Evolutionary conservation across 2,113 vertebrate genomes (phyloP).

Genomic region (Pantherophis guttatus): DNA sequence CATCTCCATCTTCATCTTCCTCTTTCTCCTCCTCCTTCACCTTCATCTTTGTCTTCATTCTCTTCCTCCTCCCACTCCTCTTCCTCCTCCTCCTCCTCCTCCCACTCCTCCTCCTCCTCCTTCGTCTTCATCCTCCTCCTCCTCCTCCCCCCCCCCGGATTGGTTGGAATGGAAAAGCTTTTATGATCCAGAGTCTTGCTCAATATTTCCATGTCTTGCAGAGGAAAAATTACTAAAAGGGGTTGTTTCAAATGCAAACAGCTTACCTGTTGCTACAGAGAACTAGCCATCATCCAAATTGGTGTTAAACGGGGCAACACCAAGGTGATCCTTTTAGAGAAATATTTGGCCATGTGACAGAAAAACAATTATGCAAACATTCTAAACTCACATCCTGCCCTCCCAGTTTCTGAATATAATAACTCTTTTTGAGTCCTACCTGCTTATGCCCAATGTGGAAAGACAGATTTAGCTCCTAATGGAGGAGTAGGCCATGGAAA

Average conservation of each 20-base stretch:
- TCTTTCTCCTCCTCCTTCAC: too few relatives aligned
- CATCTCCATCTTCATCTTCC: too few relatives aligned
- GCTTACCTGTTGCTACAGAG: neutral
- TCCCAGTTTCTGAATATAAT: slow-evolving; percentile 37
- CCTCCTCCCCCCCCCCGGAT: too few relatives aligned
- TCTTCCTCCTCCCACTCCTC: neutral
- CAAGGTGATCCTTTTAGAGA: neutral
- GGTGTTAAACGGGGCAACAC: neutral
- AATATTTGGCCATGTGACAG: neutral
- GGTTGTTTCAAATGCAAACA: neutral
- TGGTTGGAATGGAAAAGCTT: neutral
- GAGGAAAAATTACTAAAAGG: neutral
- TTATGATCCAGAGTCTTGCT: slow-evolving; percentile 9
- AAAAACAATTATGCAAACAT: neutral
- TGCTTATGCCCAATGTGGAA: neutral
- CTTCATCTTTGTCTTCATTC: neutral
- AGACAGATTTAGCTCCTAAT: neutral
- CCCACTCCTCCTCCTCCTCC: too few relatives aligned
- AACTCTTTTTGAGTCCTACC: neutral
- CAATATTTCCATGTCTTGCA: neutral
- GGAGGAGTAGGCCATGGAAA: neutral
- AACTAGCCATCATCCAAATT: slow-evolving; percentile 31
- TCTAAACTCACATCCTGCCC: neutral
- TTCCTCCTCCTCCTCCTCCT: too few relatives aligned
- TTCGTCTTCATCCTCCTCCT: too few relatives aligned